Evolutionary conservation across 2,113 vertebrate genomes (phyloP).

Genomic region (Phyllostomus hastatus): DNA sequence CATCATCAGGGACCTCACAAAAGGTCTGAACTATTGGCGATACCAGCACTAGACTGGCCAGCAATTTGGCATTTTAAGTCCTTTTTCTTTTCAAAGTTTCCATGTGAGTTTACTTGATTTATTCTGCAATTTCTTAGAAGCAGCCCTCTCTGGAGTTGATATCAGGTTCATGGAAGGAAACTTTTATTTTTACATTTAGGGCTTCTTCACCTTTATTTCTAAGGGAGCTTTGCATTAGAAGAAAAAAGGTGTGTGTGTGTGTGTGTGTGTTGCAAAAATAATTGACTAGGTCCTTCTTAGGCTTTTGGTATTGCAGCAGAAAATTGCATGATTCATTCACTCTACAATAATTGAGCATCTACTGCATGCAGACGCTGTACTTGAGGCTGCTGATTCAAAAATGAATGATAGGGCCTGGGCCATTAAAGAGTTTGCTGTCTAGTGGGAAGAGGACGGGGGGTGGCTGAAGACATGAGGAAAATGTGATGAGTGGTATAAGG

Average conservation of each 20-base stretch:
- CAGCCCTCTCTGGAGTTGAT: not conserved
- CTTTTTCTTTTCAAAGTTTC: conserved; percentile 15
- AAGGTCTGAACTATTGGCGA: not conserved
- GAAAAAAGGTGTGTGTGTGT: not conserved
- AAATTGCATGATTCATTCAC: not conserved
- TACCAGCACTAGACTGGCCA: not conserved
- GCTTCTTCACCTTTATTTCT: not conserved
- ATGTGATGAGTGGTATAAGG: not conserved
- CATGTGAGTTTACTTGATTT: not conserved
- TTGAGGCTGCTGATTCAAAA: not conserved
- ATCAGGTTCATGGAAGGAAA: conserved; percentile 23
- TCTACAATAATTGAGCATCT: not conserved
- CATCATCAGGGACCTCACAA: not conserved
- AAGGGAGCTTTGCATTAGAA: conserved; percentile 9
- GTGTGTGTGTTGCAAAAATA: not conserved
- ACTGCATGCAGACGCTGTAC: not conserved
- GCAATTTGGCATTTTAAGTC: not conserved
- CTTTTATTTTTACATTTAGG: not conserved
- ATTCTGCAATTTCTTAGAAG: not conserved
- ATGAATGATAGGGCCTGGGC: not conserved
- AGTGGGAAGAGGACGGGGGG: not conserved
- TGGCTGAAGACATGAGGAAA: not conserved
- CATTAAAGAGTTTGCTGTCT: not conserved
- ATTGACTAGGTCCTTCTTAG: not conserved
- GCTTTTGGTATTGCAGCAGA: not conserved